Evolutionary conservation across 2,888 invertebrate genomes (phyloP), one percentile per base, ranked within the genome.

Genomic region (Sinohyriopsis cumingii): DNA sequence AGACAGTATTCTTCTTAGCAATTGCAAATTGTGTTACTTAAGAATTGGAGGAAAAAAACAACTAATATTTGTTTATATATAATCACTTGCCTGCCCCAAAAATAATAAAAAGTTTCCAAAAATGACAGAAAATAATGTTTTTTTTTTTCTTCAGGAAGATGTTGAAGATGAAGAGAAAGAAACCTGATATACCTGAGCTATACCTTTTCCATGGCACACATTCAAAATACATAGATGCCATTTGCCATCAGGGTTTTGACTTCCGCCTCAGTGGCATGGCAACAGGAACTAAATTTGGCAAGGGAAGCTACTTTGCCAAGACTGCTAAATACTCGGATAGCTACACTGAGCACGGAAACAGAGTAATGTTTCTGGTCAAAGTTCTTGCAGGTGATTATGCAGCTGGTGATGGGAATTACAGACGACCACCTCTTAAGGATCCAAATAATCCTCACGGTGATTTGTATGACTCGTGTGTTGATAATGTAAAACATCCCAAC

Each of bases 401-500:
- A 1, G 59, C 68, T 53, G 86, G 86, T 2, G 65, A 80, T 12
- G 59, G 68, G 15, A 55, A 63, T 4, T 83, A 79, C 67, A 79
- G 83, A n/a, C 82, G 86, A 61, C 87, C 87, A 12, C 86, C 87
- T 20, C 75, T 78, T 20, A 77, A 81, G 60, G 73, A 84, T 71
- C 76, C 73, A 1, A 55, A 53, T 1, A 75, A 83, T 33, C 79
- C 75, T 1, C 76, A 75, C 59, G 84, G 82, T 20, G 79, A 82
- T 55, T 72, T 83, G 69, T 87, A 78, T 62, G 86, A 87, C 67
- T 82, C 85, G 0, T 86, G 86, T 67, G 86, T 87, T 7, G 83
- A 87, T 71, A 68, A 81, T 66, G 67, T 75, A 15, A 65, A 54
- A 0, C 73, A 81, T 59, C 86, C 86, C 0, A 80, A 76, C 55